phyloP scores from a whole-genome alignment of 2,113 vertebrate species.

The Boulengeromyrus knoepffleri region DNA sequence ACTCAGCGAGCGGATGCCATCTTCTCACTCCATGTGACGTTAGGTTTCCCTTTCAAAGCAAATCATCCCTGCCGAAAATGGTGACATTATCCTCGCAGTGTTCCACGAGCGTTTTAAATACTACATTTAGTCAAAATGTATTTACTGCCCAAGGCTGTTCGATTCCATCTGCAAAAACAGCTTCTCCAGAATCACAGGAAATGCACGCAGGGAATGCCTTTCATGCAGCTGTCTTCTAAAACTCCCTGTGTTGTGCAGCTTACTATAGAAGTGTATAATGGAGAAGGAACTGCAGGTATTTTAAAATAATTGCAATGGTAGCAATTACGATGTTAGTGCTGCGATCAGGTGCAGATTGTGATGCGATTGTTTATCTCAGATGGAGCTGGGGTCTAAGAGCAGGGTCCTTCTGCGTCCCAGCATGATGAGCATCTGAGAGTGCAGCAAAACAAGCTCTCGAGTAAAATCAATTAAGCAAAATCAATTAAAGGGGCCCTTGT shows the following conservation, averaged over 20 bases:
- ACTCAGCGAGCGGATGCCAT: not conserved
- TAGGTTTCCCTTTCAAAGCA: not conserved
- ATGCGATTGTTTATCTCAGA: not conserved
- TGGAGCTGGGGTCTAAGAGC: not conserved
- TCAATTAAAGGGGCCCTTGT: not conserved
- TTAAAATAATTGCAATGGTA: not conserved
- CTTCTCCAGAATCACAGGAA: not conserved
- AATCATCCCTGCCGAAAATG: not conserved
- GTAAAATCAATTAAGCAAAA: conserved; percentile 13
- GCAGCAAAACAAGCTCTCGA: not conserved
- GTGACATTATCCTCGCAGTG: not conserved
- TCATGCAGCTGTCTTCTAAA: not conserved
- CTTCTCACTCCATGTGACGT: not conserved
- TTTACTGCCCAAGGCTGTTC: not conserved
- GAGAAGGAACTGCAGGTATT: not conserved
- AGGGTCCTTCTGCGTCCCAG: not conserved
- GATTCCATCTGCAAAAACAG: not conserved
- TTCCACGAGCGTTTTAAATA: not conserved
- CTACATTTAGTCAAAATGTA: not conserved
- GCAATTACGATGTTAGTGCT: not conserved
- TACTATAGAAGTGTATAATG: not conserved
- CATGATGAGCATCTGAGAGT: not conserved
- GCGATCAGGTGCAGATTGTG: not conserved
- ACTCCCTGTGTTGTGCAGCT: not conserved
- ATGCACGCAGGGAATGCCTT: not conserved